Base-by-base conservation (phyloP, 2,797 vertebrate genomes). In the Dipus sagitta region DNA sequence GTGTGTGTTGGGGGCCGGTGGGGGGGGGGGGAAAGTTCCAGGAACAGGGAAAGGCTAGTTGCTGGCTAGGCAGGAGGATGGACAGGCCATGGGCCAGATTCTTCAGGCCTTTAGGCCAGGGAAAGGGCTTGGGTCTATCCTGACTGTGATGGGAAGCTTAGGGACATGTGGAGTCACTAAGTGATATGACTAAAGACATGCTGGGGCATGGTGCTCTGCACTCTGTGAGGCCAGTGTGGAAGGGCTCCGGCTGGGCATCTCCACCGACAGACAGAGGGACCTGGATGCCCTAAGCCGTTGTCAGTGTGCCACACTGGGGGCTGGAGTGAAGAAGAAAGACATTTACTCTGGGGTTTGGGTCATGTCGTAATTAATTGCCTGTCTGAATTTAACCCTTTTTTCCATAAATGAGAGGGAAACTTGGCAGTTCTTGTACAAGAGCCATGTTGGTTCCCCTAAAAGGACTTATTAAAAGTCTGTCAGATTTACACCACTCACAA, bases 401-500 rank as follows among this genome's bases (percentile, higher is more conserved):
- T 21, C 91, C 79, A 65, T 80, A 91, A 93, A 84, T 70, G 68
- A 88, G 82, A 83, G 90, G 90, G 7, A 54, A 60, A 60, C 65
- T 10, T 38, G 52, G 52, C 32, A 24, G 64, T 58, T 79, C 26
- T 18, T 13, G 67, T 1, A 14, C 3, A 88, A 92, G 82, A 79
- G 80, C 67, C 47, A 47, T 47, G 11, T 47, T 65, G 86, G 34
- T 76, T 93, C 96, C 72, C 96, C 93, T 30, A 94, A 94, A 79
- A 70, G 67, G 62, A 75, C 88, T 87, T 70, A n/a, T n/a, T 94
- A 8, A 81, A 82, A 90, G 86, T 60, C 95, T 58, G 91, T 93
- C 95, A 97, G 94, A 90, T 86, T 71, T 18, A 77, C 90, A 90
- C 80, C 88, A 94, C 91, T 89, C 76, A 94, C 79, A 89, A 14